phyloP scores from a whole-genome alignment of 1,140 invertebrate species.

The Tetramorium simillimum region DNA sequence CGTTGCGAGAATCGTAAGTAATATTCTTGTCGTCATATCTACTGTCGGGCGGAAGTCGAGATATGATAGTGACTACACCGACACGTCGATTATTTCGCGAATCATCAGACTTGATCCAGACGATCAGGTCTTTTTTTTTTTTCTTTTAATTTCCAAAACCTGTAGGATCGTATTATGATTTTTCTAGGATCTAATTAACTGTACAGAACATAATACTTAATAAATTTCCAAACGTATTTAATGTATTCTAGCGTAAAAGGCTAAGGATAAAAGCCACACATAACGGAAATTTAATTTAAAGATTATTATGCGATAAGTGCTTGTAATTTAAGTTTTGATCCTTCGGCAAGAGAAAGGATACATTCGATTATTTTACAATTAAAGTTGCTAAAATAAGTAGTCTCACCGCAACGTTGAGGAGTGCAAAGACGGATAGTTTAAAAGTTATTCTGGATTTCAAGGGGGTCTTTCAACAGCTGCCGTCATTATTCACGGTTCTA shows the following conservation, averaged over 20 bases:
- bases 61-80: background rate
- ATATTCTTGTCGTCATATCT: background rate
- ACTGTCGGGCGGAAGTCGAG: background rate
- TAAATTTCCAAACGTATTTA: too few species aligned
- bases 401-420: background rate
- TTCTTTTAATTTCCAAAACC: background rate
- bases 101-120: background rate
- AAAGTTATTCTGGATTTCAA: slow-evolving; percentile 1
- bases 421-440: background rate
- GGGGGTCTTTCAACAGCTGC: background rate
- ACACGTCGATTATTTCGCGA: background rate
- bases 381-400: background rate
- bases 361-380: background rate
- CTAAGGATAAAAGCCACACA: too few species aligned
- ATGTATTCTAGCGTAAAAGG: too few species aligned
- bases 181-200: background rate
- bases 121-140: too few species aligned
- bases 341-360: too few species aligned
- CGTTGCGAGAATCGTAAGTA: background rate
- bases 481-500: slow-evolving; percentile 28
- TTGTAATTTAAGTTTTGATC: too few species aligned
- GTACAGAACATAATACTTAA: background rate
- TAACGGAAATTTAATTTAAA: too few species aligned
- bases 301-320: too few species aligned
- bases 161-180: background rate